These are phyloP conservation scores for Troilus luridus DNA, from an alignment of 2,888 invertebrate species.

Conservation along the genomic window DNA sequence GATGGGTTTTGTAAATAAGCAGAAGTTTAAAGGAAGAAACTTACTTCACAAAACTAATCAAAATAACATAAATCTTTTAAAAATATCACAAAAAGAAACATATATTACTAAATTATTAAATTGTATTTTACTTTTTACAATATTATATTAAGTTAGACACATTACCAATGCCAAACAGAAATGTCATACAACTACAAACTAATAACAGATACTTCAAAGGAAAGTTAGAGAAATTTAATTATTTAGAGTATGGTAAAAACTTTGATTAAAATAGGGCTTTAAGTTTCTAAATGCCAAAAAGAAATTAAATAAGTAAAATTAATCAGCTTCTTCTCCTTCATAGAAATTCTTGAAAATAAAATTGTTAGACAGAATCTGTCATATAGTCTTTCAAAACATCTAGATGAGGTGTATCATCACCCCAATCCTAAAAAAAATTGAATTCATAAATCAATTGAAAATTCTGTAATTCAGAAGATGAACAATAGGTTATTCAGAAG, in stretches of 20 bases:
- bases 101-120: no score
- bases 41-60: no score
- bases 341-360: neutral
- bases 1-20: no score
- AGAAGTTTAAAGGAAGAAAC: no score
- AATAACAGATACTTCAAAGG: neutral
- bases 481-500: no score
- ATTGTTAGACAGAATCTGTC: slow-evolving; percentile 26
- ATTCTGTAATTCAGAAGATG: neutral
- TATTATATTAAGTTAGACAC: neutral
- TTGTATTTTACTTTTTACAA: no score
- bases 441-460: neutral
- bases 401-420: slow-evolving; percentile 47
- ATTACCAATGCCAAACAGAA: neutral
- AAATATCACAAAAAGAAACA: no score
- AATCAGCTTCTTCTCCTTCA: neutral
- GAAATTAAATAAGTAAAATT: neutral
- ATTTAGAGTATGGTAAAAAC: neutral
- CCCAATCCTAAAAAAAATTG: slow-evolving; percentile 29
- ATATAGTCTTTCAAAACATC: slow-evolving; percentile 51
- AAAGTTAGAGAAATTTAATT: neutral
- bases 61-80: no score
- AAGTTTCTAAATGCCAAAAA: neutral
- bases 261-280: neutral
- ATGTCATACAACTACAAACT: neutral